A percentile compares a stretch with the other conserved stretches of the same genome.
Evolutionary conservation across 2,113 vertebrate species (phyloP).

Genomic region (Oriolus oriolus): DNA sequence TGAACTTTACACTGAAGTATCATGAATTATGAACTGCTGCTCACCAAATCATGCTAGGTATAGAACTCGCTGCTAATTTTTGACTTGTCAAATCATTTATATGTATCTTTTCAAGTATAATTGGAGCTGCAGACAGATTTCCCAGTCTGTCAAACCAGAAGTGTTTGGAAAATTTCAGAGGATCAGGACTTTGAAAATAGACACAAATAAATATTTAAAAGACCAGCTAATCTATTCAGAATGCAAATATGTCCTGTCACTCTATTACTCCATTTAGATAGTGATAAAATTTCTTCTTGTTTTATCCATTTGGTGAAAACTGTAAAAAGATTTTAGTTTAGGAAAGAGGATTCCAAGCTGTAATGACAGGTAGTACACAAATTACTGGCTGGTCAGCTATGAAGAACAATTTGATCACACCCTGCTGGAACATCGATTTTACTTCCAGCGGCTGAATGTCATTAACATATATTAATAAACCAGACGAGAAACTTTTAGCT

Average conservation of each 20-base stretch:
- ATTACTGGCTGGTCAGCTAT: background rate
- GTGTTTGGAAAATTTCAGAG: constrained; percentile 50
- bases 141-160: constrained; percentile 58
- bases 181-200: constrained; percentile 50
- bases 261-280: constrained; percentile 23
- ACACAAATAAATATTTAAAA: constrained; percentile 61
- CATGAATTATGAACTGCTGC: constrained; percentile 59
- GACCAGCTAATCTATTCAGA: constrained; percentile 38
- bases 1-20: constrained; percentile 51
- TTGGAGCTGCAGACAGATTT: constrained; percentile 62
- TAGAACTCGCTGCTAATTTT: constrained; percentile 61
- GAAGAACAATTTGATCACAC: background rate
- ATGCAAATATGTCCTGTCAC: constrained; percentile 41
- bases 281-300: background rate
- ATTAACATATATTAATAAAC: background rate
- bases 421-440: background rate
- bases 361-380: background rate
- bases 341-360: background rate
- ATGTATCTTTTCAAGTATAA: constrained; percentile 67
- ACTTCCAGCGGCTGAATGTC: constrained; percentile 1
- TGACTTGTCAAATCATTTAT: constrained; percentile 67
- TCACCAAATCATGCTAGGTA: constrained; percentile 53
- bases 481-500: background rate
- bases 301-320: constrained; percentile 1
- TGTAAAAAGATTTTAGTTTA: background rate